phyloP scores from a whole-genome alignment of 2,888 invertebrate genomes.

The Sialis lutaria region DNA sequence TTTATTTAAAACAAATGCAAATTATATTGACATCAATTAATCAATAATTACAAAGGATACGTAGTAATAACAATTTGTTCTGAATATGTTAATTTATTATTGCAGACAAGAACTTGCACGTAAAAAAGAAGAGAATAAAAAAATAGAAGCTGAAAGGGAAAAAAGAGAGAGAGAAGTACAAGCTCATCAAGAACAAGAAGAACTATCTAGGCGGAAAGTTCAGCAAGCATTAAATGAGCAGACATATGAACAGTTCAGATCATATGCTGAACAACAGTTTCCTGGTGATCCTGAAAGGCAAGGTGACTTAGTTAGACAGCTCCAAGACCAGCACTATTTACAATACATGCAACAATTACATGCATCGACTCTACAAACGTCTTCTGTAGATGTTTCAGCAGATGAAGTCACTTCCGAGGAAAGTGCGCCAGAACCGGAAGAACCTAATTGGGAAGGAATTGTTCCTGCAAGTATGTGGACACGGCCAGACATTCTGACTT shows the following conservation, averaged over 20 bases:
- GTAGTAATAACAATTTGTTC: conserved; percentile 4
- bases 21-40: neutral
- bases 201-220: conserved; percentile 59
- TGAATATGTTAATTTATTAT: conserved; percentile 7
- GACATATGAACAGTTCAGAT: conserved; percentile 74
- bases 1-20: conserved; percentile 10
- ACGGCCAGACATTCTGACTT: conserved; percentile 64
- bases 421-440: conserved; percentile 18
- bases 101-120: conserved; percentile 36
- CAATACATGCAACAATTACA: conserved; percentile 93
- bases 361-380: conserved; percentile 22
- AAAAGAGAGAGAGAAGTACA: conserved; percentile 39
- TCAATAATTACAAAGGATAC: no score
- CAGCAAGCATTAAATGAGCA: conserved; percentile 94
- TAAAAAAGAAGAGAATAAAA: conserved; percentile 20
- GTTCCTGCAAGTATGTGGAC: conserved; percentile 92
- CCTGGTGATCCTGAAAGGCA: conserved; percentile 79
- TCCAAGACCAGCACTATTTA: conserved; percentile 98
- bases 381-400: conserved; percentile 4
- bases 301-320: conserved; percentile 77
- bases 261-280: conserved; percentile 87
- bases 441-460: conserved; percentile 13
- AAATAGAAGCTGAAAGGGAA: conserved; percentile 22
- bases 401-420: conserved; percentile 15
- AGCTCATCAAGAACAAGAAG: conserved; percentile 41